Percentiles rank a stretch among this genome's conserved stretches.
Conservation (phyloP, 2,797 vertebrate genomes). For the Rhyacichthys aspro region DNA sequence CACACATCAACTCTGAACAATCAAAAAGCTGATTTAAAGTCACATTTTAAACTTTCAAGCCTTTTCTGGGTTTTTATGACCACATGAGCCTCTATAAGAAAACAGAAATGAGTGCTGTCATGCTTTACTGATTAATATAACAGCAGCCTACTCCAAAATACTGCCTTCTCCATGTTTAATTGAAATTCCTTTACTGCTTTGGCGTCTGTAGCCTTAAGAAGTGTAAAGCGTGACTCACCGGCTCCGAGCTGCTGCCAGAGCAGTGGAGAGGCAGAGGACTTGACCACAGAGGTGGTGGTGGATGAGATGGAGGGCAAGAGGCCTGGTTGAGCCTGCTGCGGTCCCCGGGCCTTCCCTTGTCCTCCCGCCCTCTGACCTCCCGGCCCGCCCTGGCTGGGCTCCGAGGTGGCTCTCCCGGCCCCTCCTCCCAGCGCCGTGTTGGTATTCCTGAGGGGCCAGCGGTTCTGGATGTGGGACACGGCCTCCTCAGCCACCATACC, state of each 20-base stretch:
- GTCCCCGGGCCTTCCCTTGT: conserved; percentile 66
- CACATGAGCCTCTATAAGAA: background rate
- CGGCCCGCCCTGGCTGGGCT: conserved; percentile 51
- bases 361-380: conserved; percentile 40
- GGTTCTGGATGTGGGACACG: conserved; percentile 91
- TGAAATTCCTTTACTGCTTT: conserved; percentile 1
- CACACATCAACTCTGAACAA: too few relatives aligned
- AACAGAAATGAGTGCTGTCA: background rate
- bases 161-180: background rate
- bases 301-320: conserved; percentile 62
- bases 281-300: conserved; percentile 59
- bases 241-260: conserved; percentile 85
- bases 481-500: conserved; percentile 92
- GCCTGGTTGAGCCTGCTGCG: conserved; percentile 58
- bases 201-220: background rate
- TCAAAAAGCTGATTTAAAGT: too few relatives aligned
- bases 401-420: conserved; percentile 63
- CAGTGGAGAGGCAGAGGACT: conserved; percentile 83
- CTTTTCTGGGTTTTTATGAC: too few relatives aligned
- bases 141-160: conserved; percentile 1
- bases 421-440: conserved; percentile 57
- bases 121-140: conserved; percentile 3
- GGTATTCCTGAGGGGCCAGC: conserved; percentile 81
- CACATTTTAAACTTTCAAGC: too few relatives aligned
- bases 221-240: conserved; percentile 76